Percentiles rank a stretch among this genome's conserved stretches.
phyloP scores from a whole-genome alignment of 92 coral and sea anemone genomes.

The Chrysogorgia sp. region DNA sequence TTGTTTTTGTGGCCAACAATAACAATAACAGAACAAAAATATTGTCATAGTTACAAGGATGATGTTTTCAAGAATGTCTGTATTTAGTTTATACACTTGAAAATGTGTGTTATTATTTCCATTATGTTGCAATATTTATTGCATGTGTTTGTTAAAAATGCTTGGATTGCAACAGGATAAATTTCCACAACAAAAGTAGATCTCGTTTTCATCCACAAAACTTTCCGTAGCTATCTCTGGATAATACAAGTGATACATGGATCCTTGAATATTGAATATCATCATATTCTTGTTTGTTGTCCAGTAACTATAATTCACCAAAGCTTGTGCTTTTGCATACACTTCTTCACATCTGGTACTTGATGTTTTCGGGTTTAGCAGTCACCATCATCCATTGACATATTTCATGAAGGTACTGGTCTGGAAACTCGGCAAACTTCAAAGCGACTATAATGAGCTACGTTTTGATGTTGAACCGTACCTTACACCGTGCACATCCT shows the following conservation, averaged over 20 bases:
- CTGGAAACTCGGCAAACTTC: slow-evolving; percentile 32
- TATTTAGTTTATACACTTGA: no score
- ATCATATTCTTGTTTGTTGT: slow-evolving; percentile 40
- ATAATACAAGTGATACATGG: slow-evolving; percentile 45
- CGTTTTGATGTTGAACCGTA: no score
- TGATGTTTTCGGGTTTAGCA: neutral
- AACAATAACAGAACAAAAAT: no score
- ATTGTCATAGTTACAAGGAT: no score
- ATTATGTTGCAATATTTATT: slow-evolving; percentile 40
- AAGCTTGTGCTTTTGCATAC: slow-evolving; percentile 31
- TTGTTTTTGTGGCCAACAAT: no score
- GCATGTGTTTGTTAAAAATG: slow-evolving; percentile 34
- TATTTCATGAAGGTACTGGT: slow-evolving; percentile 38
- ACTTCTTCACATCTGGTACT: neutral
- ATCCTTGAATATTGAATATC: slow-evolving; percentile 54
- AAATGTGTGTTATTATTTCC: neutral
- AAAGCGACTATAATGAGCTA: no score
- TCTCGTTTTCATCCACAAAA: slow-evolving; percentile 1
- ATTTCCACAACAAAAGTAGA: slow-evolving; percentile 56
- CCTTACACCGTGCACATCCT: no score
- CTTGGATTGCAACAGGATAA: slow-evolving; percentile 31
- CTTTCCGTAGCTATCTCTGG: slow-evolving; percentile 57
- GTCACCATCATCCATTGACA: slow-evolving; percentile 32
- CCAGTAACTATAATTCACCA: slow-evolving; percentile 46
- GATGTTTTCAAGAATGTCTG: no score